Conservation (phyloP, 2,113 vertebrate genomes). For the Cavia aperea region DNA sequence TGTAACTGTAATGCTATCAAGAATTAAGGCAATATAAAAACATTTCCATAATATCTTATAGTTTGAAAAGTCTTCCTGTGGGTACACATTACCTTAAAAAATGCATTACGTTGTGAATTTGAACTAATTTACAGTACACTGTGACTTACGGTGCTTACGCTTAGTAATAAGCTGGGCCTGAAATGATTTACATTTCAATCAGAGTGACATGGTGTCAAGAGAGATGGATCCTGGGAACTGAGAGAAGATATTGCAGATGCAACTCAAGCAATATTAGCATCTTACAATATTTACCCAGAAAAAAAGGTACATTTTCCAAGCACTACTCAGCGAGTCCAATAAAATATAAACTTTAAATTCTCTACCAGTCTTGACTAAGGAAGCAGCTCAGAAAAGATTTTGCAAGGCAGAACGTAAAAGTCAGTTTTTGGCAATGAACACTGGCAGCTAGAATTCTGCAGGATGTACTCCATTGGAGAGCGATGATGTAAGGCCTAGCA, state of each 20-base stretch:
- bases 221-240: background rate
- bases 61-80: background rate
- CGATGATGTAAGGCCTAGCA: too few relatives aligned
- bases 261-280: background rate
- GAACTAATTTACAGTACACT: background rate
- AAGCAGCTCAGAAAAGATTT: background rate
- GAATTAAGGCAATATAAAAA: constrained; percentile 1
- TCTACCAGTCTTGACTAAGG: background rate
- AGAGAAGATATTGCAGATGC: background rate
- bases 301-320: background rate
- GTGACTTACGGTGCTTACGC: background rate
- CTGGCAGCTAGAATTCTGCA: too few relatives aligned
- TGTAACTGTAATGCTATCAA: background rate
- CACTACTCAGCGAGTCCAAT: background rate
- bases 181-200: background rate
- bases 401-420: background rate
- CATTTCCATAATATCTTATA: background rate
- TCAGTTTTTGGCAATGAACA: background rate
- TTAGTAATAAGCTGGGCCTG: background rate
- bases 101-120: background rate
- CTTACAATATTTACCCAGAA: background rate
- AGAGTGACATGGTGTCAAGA: background rate
- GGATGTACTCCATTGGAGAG: too few relatives aligned
- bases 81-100: background rate
- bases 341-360: background rate